phyloP scores from a whole-genome alignment of 2,113 vertebrate species.

The Eulemur rufifrons region DNA sequence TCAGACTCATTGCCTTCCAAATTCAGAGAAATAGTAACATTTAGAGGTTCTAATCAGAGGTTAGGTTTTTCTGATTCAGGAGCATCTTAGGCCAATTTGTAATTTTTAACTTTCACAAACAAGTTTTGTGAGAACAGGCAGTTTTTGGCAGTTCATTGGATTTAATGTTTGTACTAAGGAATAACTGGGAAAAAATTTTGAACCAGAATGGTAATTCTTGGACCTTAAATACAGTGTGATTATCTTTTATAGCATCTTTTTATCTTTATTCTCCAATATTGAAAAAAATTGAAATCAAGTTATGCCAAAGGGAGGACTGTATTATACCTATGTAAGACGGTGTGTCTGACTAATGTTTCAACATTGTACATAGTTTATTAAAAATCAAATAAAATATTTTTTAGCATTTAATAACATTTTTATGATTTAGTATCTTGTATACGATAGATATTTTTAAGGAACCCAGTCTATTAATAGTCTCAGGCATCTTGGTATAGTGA shows the following conservation, averaged over 20 bases:
- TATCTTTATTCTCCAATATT: slow-evolving; percentile 40
- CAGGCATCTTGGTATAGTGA: background rate
- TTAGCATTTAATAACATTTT: slow-evolving; percentile 54
- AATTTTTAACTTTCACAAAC: slow-evolving; percentile 54
- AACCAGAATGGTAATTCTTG: slow-evolving; percentile 17
- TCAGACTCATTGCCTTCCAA: slow-evolving; percentile 34
- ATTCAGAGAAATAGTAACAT: slow-evolving; percentile 20
- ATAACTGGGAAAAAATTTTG: slow-evolving; percentile 16
- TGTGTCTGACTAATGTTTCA: slow-evolving; percentile 40
- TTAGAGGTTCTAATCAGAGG: slow-evolving; percentile 37
- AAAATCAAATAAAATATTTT: slow-evolving; percentile 52
- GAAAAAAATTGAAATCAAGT: slow-evolving; percentile 38
- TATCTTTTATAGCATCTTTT: slow-evolving; percentile 37
- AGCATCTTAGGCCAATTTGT: slow-evolving; percentile 31
- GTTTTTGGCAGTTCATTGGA: slow-evolving; percentile 28
- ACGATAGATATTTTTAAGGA: slow-evolving; percentile 22
- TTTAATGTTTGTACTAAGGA: slow-evolving; percentile 8
- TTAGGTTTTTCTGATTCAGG: slow-evolving; percentile 47
- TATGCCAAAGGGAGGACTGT: slow-evolving; percentile 23
- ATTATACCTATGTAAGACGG: background rate
- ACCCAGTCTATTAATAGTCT: slow-evolving; percentile 15
- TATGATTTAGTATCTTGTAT: slow-evolving; percentile 34
- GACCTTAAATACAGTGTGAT: background rate
- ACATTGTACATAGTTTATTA: slow-evolving; percentile 35
- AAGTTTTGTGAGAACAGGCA: slow-evolving; percentile 30